A percentile compares a stretch with the other conserved stretches of the same genome.
phyloP scores from a whole-genome alignment of 2,113 vertebrate genomes.

The Alethe diademata region DNA sequence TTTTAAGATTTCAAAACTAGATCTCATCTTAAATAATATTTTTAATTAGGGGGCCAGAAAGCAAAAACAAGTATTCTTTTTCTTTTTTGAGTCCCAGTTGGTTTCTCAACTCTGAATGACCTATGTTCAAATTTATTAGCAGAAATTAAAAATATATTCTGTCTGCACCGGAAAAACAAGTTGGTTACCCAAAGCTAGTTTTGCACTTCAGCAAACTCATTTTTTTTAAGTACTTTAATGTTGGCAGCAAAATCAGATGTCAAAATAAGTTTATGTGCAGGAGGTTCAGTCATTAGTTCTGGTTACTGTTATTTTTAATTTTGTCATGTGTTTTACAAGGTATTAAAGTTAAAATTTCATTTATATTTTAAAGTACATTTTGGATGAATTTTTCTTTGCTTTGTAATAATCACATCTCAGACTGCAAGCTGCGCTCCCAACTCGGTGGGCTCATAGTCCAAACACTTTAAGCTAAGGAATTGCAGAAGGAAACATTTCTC shows the following conservation, averaged over 20 bases:
- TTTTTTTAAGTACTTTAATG: background rate
- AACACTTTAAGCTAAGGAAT: background rate
- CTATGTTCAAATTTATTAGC: background rate
- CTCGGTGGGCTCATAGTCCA: background rate
- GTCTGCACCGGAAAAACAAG: background rate
- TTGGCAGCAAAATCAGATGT: background rate
- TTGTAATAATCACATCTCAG: background rate
- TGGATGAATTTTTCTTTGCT: background rate
- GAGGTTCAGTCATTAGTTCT: background rate
- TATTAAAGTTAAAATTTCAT: background rate
- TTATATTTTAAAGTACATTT: background rate
- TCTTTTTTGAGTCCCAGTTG: background rate
- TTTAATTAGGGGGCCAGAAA: background rate
- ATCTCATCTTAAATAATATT: background rate
- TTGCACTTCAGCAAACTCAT: background rate
- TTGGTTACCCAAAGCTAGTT: background rate
- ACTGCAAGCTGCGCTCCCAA: accelerated
- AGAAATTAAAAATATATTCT: background rate
- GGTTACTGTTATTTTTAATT: background rate
- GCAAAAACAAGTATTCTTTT: background rate
- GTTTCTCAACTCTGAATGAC: background rate
- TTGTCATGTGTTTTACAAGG: background rate
- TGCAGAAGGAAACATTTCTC: background rate
- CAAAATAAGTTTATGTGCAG: background rate
- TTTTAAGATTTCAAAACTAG: background rate